Evolutionary conservation across 2,797 vertebrate species (phyloP).

Genomic region (Sebastes flavidus): DNA sequence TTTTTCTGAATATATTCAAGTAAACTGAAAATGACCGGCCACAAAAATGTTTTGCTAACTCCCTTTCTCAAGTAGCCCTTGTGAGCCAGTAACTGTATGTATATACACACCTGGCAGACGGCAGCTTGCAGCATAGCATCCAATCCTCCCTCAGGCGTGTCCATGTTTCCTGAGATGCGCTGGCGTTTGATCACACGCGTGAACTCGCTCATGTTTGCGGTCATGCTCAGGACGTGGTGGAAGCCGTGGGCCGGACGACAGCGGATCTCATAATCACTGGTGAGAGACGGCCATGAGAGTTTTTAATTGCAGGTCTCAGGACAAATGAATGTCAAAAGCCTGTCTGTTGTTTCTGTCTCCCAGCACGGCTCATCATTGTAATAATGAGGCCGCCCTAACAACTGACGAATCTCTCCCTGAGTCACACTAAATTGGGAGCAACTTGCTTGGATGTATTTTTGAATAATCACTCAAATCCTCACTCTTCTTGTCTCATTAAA

Average conservation of each 20-base stretch:
- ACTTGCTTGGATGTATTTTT: neutral
- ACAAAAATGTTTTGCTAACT: neutral
- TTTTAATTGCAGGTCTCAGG: conserved; percentile 10
- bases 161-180: conserved; percentile 96
- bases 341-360: conserved; percentile 13
- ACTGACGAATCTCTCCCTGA: conserved; percentile 5
- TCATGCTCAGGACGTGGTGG: conserved; percentile 93
- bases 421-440: conserved; percentile 15
- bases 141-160: conserved; percentile 95
- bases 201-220: conserved; percentile 94
- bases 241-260: conserved; percentile 96
- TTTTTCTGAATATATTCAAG: neutral
- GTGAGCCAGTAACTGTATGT: neutral
- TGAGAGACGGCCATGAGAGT: neutral
- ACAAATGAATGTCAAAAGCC: neutral
- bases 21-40: neutral
- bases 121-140: conserved; percentile 97
- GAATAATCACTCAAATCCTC: neutral
- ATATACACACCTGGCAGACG: conserved; percentile 90
- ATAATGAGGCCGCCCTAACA: neutral
- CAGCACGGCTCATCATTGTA: neutral
- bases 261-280: conserved; percentile 90
- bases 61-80: neutral
- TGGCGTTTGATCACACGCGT: conserved; percentile 91
- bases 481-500: neutral